A percentile compares a stretch with the other conserved stretches of the same genome.
phyloP scores from a whole-genome alignment of 2,888 invertebrate genomes.

The Cheilosia pagana region DNA sequence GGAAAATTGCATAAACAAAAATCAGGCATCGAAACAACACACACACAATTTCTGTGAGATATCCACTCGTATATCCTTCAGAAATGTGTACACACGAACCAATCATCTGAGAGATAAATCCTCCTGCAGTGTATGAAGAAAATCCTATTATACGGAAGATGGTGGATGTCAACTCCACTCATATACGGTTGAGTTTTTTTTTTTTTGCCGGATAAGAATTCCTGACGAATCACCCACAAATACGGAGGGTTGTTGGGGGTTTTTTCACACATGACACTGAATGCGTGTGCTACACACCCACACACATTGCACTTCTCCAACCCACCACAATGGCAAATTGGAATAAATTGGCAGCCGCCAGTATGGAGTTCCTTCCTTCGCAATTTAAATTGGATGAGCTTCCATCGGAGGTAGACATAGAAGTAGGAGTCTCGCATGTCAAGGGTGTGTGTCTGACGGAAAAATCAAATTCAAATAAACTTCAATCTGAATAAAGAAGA shows the following conservation, averaged over 20 bases:
- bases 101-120: constrained; percentile 45
- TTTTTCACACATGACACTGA: constrained; percentile 28
- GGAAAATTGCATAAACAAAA: constrained; percentile 14
- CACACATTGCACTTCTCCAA: constrained; percentile 9
- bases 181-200: neutral
- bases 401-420: constrained; percentile 27
- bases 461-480: constrained; percentile 20
- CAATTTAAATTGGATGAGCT: constrained; percentile 54
- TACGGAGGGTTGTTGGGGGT: constrained; percentile 22
- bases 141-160: constrained; percentile 29
- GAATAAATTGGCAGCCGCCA: constrained; percentile 46
- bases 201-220: constrained; percentile 6
- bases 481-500: constrained; percentile 20
- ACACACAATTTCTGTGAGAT: neutral
- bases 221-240: constrained; percentile 38
- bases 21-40: constrained; percentile 18
- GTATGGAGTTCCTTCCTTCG: constrained; percentile 36
- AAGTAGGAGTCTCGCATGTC: constrained; percentile 13
- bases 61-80: neutral
- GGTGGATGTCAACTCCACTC: constrained; percentile 37
- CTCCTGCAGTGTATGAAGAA: constrained; percentile 1
- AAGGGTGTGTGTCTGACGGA: constrained; percentile 32
- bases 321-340: constrained; percentile 20
- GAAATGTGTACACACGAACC: constrained; percentile 21
- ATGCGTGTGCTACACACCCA: constrained; percentile 16